These are phyloP conservation scores for Argyresthia albistria DNA, from an alignment of 2,888 invertebrate species.

Conservation along the genomic window DNA sequence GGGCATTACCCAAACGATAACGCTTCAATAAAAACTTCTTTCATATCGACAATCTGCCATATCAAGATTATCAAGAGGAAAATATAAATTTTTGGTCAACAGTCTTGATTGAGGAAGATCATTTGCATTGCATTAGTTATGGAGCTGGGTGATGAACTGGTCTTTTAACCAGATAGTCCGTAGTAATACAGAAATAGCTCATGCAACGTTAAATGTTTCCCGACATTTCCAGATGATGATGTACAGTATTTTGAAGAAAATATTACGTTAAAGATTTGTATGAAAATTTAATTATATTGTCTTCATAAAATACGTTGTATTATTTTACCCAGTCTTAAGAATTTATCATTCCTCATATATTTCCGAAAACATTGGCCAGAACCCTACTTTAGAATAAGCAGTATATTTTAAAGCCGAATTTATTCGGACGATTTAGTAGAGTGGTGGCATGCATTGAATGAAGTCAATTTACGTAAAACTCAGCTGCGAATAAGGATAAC, in stretches of 20 bases:
- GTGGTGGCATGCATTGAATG: too few relatives aligned
- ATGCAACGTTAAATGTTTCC: conserved; percentile 40
- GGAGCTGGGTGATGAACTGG: background rate
- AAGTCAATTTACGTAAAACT: too few relatives aligned
- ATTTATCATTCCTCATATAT: too few relatives aligned
- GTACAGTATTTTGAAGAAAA: conserved; percentile 87
- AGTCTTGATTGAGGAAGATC: conserved; percentile 45
- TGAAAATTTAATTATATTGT: conserved; percentile 80
- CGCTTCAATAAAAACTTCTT: conserved; percentile 55
- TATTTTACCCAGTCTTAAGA: background rate
- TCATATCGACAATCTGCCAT: conserved; percentile 81
- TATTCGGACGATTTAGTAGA: too few relatives aligned
- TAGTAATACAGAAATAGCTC: background rate
- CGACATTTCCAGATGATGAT: conserved; percentile 50
- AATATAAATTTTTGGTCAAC: conserved; percentile 63
- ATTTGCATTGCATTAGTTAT: conserved; percentile 29
- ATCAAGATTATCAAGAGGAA: conserved; percentile 76
- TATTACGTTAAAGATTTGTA: conserved; percentile 86
- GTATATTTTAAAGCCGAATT: too few relatives aligned
- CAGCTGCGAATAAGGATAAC: too few relatives aligned
- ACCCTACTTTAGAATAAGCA: too few relatives aligned
- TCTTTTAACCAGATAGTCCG: too few relatives aligned
- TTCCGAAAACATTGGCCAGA: too few relatives aligned
- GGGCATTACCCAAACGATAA: conserved; percentile 38
- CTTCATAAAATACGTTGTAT: conserved; percentile 47